These are phyloP conservation scores for Bungarus multicinctus DNA, from an alignment of 2,113 vertebrate genomes.

Conservation along the genomic window DNA sequence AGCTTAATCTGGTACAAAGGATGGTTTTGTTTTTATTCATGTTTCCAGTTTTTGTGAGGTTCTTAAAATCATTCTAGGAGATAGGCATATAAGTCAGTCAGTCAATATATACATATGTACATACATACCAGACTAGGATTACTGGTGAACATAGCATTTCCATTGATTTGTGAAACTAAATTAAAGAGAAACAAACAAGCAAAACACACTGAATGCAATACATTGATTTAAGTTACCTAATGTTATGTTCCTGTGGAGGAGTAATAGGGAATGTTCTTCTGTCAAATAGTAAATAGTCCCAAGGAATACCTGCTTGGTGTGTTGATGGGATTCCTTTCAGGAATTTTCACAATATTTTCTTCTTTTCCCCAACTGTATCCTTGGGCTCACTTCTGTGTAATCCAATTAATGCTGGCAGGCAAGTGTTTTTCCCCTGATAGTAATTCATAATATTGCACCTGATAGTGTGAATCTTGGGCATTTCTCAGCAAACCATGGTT, in stretches of 20 bases:
- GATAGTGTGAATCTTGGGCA: background rate
- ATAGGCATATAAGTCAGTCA: no score
- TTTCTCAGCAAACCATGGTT: background rate
- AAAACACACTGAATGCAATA: no score
- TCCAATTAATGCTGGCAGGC: no score
- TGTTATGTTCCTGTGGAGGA: background rate
- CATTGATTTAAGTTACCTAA: background rate
- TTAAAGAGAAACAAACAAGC: background rate
- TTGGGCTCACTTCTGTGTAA: background rate
- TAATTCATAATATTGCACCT: background rate
- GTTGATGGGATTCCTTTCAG: background rate
- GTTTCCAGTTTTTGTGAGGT: no score
- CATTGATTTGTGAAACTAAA: background rate
- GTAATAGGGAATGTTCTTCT: background rate
- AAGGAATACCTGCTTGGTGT: background rate
- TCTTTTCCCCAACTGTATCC: background rate
- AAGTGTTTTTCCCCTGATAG: background rate
- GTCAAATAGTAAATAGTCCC: background rate
- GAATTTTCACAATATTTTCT: background rate
- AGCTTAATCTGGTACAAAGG: no score
- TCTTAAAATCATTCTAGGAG: no score
- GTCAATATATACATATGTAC: background rate
- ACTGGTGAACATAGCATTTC: background rate
- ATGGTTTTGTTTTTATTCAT: no score
- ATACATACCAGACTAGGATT: background rate